Evolutionary conservation across 2,797 vertebrate genomes (phyloP), one percentile per base, ranked within the genome.

Genomic region (Odontamblyopus lacepedii): DNA sequence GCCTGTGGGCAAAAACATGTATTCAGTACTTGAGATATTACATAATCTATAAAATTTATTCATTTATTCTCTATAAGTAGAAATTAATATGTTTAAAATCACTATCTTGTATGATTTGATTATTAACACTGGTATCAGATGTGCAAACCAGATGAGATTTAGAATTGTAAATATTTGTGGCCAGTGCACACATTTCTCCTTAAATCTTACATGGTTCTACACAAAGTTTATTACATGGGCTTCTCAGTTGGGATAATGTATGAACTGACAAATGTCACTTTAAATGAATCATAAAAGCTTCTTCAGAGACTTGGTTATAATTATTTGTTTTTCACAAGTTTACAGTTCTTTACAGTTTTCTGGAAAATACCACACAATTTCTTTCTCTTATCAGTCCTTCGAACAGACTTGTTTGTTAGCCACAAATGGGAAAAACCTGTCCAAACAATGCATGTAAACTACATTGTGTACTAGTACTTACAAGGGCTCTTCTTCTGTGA

Each of bases 381-480:
- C 35, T 8, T 38, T 38, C 35, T 38, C 35, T 38, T 38, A 38
- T 38, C 35, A 38, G 35, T 38, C 35, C 7, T 1, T 38, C 35
- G 7, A 38, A 38, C 35, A 38, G 35, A 38, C 35, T 8, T 38
- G 35, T 38, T 38, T 38, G 35, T 27, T 30, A 67, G 23, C 3
- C 61, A 60, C 65, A 74, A 62, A 67, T 32, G 51, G 8, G 73
- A 69, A 8, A 57, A 18, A 65, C 78, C 63, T 18, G 67, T 59
- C 72, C 70, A 72, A 80, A 83, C 60, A 81, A 77, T 61, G 78
- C 23, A 59, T 27, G 26, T 59, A 59, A 13, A 26, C 23, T 27
- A 2, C 56, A 60, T 6, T 60, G 56, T 55, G 44, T 48, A 48
- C 44, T 48, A 29, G 18, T 72, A 91, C 93, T 91, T 73, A 94